These are phyloP conservation scores for Puffinus mauretanicus DNA, from an alignment of 2,113 vertebrate genomes.

Conservation along the genomic window DNA sequence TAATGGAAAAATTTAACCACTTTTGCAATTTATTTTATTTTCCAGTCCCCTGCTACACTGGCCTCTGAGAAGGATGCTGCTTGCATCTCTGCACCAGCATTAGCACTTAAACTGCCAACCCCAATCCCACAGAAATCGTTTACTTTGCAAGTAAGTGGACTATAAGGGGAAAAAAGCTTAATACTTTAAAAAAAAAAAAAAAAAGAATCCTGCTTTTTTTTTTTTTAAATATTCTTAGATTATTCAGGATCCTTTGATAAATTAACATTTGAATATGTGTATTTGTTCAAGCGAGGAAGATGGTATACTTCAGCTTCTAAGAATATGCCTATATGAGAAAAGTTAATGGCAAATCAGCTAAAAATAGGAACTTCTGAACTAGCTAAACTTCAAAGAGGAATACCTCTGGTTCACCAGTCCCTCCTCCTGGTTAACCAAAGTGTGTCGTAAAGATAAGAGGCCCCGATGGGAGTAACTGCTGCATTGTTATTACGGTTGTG, in stretches of 20 bases:
- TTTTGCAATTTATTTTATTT: not conserved
- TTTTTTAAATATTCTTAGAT: not conserved
- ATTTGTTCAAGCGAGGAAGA: not conserved
- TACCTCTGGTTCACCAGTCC: not conserved
- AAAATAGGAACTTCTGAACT: not conserved
- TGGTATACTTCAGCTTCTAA: not conserved
- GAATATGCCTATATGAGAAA: not conserved
- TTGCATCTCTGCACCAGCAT: slow-evolving; percentile 76
- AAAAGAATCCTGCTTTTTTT: not conserved
- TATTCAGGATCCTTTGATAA: not conserved
- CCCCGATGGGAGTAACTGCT: not conserved
- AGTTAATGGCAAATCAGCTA: not conserved
- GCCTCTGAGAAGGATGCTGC: slow-evolving; percentile 82
- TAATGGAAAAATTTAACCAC: not conserved
- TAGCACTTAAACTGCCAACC: slow-evolving; percentile 85
- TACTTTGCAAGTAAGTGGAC: slow-evolving; percentile 74
- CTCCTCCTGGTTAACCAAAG: not conserved
- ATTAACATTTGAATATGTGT: fast-evolving
- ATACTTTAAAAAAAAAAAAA: not conserved
- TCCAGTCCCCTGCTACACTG: slow-evolving; percentile 78
- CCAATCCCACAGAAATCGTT: slow-evolving; percentile 87
- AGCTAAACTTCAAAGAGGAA: not conserved
- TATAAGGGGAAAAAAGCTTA: not conserved
- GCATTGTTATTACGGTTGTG: not conserved
- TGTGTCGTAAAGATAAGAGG: not conserved